Evolutionary conservation across 2,113 vertebrate species (phyloP).

Genomic region (Eurypyga helias): DNA sequence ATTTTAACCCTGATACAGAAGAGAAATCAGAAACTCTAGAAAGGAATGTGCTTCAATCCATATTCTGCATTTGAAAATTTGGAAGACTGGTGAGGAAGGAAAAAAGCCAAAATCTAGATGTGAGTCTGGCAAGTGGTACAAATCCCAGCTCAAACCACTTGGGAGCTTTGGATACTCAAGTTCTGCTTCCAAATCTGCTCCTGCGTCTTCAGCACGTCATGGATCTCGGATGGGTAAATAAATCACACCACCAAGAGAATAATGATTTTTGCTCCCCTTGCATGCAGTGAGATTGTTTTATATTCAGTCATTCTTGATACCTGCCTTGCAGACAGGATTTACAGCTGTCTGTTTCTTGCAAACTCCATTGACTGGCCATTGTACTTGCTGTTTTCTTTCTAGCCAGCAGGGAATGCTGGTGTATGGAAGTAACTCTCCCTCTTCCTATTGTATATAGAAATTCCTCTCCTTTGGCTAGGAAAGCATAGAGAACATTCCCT

Average conservation of each 20-base stretch:
- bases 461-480: background rate
- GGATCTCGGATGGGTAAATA: background rate
- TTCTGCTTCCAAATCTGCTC: background rate
- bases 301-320: background rate
- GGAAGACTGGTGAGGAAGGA: background rate
- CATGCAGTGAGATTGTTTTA: background rate
- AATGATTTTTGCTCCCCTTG: background rate
- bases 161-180: background rate
- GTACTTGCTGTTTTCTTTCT: conserved; percentile 21
- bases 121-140: background rate
- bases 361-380: background rate
- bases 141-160: background rate
- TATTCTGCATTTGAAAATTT: background rate
- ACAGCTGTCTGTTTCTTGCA: background rate
- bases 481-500: background rate
- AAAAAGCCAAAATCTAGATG: background rate
- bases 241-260: background rate
- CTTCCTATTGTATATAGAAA: background rate
- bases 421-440: conserved; percentile 13
- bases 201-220: background rate
- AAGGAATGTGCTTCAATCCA: background rate
- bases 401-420: conserved; percentile 61
- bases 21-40: background rate
- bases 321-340: background rate
- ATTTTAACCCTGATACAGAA: background rate